Percentiles rank a stretch among this genome's conserved stretches.
Conservation (phyloP, 2,113 vertebrate genomes). For the Eurystomus gularis region DNA sequence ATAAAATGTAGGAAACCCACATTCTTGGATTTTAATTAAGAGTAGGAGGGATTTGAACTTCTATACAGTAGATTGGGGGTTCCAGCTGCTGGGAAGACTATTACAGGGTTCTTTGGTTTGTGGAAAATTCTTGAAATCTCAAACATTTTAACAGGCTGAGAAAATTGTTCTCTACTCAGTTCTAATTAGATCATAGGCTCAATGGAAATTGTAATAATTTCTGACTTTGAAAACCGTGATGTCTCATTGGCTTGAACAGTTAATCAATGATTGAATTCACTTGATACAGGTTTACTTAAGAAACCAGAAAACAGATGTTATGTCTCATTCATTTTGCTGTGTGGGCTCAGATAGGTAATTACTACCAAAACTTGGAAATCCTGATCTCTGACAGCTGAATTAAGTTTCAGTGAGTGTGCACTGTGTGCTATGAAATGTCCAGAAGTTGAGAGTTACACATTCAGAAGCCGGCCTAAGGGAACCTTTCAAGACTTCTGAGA, state of each 20-base stretch:
- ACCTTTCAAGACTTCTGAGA: neutral
- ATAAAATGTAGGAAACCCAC: neutral
- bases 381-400: slow-evolving; percentile 43
- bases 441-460: neutral
- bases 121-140: slow-evolving; percentile 12
- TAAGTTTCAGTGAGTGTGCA: neutral
- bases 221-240: slow-evolving; percentile 65
- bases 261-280: slow-evolving; percentile 64
- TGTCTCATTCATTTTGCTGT: slow-evolving; percentile 51
- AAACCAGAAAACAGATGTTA: slow-evolving; percentile 66
- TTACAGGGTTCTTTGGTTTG: neutral
- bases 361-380: slow-evolving; percentile 40
- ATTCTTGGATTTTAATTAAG: neutral
- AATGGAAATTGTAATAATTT: slow-evolving; percentile 60
- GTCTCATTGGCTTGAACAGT: slow-evolving; percentile 59
- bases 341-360: slow-evolving; percentile 47
- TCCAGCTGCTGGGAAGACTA: neutral
- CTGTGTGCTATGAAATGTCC: neutral
- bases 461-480: neutral
- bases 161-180: slow-evolving; percentile 45
- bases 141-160: slow-evolving; percentile 7
- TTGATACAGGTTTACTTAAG: slow-evolving; percentile 48
- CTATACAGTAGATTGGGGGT: neutral
- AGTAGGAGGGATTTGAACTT: neutral
- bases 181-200: slow-evolving; percentile 29